Evolutionary conservation across 2,888 invertebrate genomes (phyloP), one percentile per base, ranked within the genome.

Genomic region (Drosophila mercatorum): DNA sequence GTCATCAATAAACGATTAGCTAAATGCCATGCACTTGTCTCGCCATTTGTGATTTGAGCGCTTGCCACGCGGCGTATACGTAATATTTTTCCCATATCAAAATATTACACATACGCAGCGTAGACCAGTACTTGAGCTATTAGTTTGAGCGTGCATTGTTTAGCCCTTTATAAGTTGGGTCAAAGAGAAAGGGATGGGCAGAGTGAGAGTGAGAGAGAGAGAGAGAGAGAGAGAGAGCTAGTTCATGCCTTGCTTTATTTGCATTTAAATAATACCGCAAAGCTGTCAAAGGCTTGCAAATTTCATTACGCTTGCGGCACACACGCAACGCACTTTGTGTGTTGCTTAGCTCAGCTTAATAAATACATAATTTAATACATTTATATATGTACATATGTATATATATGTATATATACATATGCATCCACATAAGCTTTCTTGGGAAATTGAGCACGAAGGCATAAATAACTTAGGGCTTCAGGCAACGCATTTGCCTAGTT

Each of bases 231-330:
- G 12, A 36, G 40, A 17, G 7, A 12, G 41, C 14, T 5, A n/a
- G n/a, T n/a, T 3, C 28, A 17, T 36, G 22, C 36, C 22, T 46
- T 34, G 34, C 36, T 22, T 46, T 66, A 57, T 73, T 73, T 76
- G 68, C 68, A 68, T 69, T 62, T 46, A 55, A 62, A 61, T 44
- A 52, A 59, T 26, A 68, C 68, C 65, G 49, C 76, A 78, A 77
- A 73, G 56, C 65, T 41, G 63, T 78, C 78, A 78, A 77, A 76
- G 79, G 70, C 58, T 74, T 64, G 51, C 34, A 64, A 78, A 74
- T 74, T 74, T 74, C 79, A 70, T 64, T 78, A 67, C 64, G 78
- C 74, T 60, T 44, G 11, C 51, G 64, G 69, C 61, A 41, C 47
- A 38, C 47, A 38, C 60, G 10, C 40, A 62, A 62, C 43, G 58